These are phyloP conservation scores for Melospiza georgiana DNA, from an alignment of 2,113 vertebrate species.

Conservation along the genomic window DNA sequence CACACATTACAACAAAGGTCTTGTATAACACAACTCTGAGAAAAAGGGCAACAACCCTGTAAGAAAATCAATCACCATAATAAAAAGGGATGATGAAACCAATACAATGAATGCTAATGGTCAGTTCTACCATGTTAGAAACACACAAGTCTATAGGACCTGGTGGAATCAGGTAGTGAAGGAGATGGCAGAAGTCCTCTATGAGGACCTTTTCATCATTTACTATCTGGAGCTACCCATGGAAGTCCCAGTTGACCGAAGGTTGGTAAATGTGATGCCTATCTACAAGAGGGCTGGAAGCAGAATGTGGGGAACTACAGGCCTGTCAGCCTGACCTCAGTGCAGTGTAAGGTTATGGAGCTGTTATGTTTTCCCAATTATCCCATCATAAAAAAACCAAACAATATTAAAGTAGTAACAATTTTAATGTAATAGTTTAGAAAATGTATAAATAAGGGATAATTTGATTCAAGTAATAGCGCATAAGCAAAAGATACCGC, in stretches of 20 bases:
- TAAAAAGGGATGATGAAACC: neutral
- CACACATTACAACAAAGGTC: no score
- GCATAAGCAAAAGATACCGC: no score
- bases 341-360: neutral
- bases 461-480: no score
- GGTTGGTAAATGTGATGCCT: neutral
- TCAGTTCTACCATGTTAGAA: no score
- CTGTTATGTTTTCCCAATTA: neutral
- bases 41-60: no score
- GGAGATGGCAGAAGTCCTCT: neutral
- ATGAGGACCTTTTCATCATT: neutral
- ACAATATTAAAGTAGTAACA: no score
- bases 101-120: no score
- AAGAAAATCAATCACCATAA: neutral
- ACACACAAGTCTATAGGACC: no score
- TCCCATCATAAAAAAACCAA: no score
- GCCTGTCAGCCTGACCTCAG: neutral
- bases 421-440: no score
- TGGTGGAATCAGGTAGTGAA: neutral
- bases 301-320: neutral
- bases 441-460: no score
- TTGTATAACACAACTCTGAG: no score
- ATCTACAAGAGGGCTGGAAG: neutral
- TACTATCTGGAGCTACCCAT: neutral
- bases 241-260: neutral